Evolutionary conservation across 2,797 vertebrate species (phyloP).

Genomic region (Leucoraja ocellata): DNA sequence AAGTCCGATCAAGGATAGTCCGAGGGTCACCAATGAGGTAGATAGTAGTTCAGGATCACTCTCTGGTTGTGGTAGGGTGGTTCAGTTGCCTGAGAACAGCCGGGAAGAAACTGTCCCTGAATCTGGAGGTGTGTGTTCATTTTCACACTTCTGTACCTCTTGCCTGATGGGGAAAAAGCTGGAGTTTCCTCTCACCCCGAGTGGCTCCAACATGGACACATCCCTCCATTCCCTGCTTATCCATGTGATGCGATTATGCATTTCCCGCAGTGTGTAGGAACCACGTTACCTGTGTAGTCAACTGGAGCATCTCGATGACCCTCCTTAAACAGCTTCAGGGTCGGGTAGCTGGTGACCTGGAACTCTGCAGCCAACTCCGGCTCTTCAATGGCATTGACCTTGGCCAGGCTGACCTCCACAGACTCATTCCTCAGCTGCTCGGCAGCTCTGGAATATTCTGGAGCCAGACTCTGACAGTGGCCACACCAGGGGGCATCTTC

Average conservation of each 20-base stretch:
- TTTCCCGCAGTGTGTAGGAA: background rate
- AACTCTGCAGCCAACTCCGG: slow-evolving; percentile 70
- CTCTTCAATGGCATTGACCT: slow-evolving; percentile 68
- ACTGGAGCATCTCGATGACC: slow-evolving; percentile 68
- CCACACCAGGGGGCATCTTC: slow-evolving; percentile 61
- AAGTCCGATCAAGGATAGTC: too few species aligned
- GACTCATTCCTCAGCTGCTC: slow-evolving; percentile 61
- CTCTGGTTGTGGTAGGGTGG: too few species aligned
- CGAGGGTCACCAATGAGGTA: too few species aligned
- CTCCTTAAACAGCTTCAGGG: slow-evolving; percentile 70
- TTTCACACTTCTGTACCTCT: too few species aligned
- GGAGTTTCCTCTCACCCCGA: too few species aligned
- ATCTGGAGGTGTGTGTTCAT: too few species aligned
- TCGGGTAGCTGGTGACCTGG: slow-evolving; percentile 54
- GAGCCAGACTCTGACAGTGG: slow-evolving; percentile 58
- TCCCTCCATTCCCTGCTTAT: too few species aligned
- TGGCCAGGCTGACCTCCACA: slow-evolving; percentile 68
- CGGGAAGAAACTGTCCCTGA: too few species aligned
- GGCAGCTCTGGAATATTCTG: slow-evolving; percentile 68
- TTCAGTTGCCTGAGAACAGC: too few species aligned
- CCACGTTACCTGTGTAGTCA: slow-evolving; percentile 65
- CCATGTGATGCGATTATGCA: background rate
- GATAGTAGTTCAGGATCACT: too few species aligned
- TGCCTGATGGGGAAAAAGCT: too few species aligned
- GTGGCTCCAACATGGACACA: too few species aligned